Conservation (phyloP, 2,113 vertebrate genomes). For the Polypterus senegalus region DNA sequence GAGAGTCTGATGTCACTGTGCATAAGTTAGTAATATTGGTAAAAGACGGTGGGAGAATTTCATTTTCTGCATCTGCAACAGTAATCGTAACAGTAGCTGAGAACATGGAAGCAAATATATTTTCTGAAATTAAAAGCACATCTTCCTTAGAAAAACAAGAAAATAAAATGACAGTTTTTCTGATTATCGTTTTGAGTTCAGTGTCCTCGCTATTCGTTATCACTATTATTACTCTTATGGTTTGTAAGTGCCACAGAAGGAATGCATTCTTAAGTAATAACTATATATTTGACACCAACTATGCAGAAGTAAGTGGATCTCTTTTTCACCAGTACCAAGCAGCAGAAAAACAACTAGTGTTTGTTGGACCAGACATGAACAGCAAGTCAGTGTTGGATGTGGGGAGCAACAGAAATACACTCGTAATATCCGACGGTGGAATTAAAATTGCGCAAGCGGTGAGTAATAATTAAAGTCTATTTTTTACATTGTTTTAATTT, state of each 20-base stretch:
- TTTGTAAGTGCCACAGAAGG: conserved; percentile 36
- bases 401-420: conserved; percentile 40
- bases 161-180: background rate
- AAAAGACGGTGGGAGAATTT: background rate
- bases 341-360: conserved; percentile 45
- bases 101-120: background rate
- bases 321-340: conserved; percentile 46
- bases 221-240: conserved; percentile 30
- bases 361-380: conserved; percentile 47
- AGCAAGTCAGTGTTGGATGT: conserved; percentile 40
- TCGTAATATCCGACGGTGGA: conserved; percentile 32
- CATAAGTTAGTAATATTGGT: conserved; percentile 16
- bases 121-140: background rate
- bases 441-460: conserved; percentile 26
- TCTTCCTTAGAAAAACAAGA: background rate
- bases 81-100: background rate
- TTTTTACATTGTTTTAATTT: no score
- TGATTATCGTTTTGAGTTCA: conserved; percentile 36
- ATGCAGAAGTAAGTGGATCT: conserved; percentile 21
- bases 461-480: no score
- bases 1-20: conserved; percentile 20
- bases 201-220: conserved; percentile 37
- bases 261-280: conserved; percentile 28
- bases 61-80: background rate
- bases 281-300: conserved; percentile 32